phyloP scores from a whole-genome alignment of 2,888 invertebrate genomes.

The Dichetophora obliterata region DNA sequence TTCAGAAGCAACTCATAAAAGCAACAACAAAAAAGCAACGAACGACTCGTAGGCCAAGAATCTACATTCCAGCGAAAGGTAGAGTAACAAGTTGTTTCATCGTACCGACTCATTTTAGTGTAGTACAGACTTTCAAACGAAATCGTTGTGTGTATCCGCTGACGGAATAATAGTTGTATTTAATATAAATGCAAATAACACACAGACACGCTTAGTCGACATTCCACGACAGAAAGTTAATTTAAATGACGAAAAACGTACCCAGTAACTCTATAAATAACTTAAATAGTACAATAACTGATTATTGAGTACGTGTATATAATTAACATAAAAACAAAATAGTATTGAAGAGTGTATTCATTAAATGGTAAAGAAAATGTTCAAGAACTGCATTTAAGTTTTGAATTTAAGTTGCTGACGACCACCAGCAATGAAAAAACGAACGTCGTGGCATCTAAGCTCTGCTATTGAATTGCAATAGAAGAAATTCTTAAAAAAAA shows the following conservation, averaged over 20 bases:
- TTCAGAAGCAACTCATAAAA: neutral
- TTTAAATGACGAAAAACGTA: slow-evolving; percentile 11
- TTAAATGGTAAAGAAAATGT: slow-evolving; percentile 3
- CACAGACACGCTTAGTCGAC: slow-evolving; percentile 8
- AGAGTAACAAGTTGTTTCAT: slow-evolving; percentile 30
- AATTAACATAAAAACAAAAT: neutral
- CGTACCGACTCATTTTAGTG: slow-evolving; percentile 43
- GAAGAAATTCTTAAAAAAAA: slow-evolving; percentile 13
- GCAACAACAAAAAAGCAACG: slow-evolving; percentile 13
- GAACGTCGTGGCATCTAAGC: slow-evolving; percentile 33
- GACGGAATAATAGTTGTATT: neutral
- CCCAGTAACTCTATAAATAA: neutral
- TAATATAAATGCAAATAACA: neutral
- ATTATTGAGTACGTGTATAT: neutral
- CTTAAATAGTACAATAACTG: neutral
- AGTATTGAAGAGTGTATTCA: neutral
- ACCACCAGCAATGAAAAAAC: slow-evolving; percentile 1
- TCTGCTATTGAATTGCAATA: slow-evolving; percentile 6
- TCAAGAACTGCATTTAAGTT: neutral
- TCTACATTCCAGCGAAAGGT: slow-evolving; percentile 35
- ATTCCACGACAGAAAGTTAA: slow-evolving; percentile 18
- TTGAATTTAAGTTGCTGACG: neutral
- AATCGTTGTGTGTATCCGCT: slow-evolving; percentile 44
- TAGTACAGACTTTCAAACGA: slow-evolving; percentile 49
- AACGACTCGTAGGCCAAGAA: slow-evolving; percentile 25